Conservation (phyloP, 2,888 invertebrate species). For the Unio delphinus region DNA sequence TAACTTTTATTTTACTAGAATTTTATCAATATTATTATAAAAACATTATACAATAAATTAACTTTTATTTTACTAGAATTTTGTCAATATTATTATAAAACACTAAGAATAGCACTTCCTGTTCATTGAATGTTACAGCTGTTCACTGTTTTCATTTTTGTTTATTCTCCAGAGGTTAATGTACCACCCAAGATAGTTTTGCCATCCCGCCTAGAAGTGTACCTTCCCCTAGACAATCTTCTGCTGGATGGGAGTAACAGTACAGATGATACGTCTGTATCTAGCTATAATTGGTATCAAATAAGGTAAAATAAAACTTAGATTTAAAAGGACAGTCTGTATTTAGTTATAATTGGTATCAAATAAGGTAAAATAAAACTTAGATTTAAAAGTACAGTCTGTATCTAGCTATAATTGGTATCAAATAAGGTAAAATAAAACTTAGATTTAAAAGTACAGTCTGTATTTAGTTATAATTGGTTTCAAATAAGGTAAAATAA, state of each 20-base stretch:
- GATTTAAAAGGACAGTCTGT: constrained; percentile 74
- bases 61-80: no score
- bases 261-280: constrained; percentile 86
- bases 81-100: no score
- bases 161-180: constrained; percentile 60
- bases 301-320: constrained; percentile 73
- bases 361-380: constrained; percentile 75
- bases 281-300: constrained; percentile 88
- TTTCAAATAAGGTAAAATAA: constrained; percentile 78
- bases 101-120: no score
- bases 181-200: constrained; percentile 57
- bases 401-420: constrained; percentile 89
- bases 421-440: constrained; percentile 76
- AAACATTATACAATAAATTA: no score
- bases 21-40: no score
- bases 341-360: constrained; percentile 87
- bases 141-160: no score
- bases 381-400: constrained; percentile 66
- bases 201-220: constrained; percentile 77
- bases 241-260: constrained; percentile 84
- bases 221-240: constrained; percentile 87
- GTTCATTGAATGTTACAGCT: no score
- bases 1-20: no score
- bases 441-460: constrained; percentile 46
- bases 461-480: constrained; percentile 88